Evolutionary conservation across 2,797 vertebrate genomes (phyloP), one percentile per base, ranked within the genome.

Genomic region (Columba guinea): DNA sequence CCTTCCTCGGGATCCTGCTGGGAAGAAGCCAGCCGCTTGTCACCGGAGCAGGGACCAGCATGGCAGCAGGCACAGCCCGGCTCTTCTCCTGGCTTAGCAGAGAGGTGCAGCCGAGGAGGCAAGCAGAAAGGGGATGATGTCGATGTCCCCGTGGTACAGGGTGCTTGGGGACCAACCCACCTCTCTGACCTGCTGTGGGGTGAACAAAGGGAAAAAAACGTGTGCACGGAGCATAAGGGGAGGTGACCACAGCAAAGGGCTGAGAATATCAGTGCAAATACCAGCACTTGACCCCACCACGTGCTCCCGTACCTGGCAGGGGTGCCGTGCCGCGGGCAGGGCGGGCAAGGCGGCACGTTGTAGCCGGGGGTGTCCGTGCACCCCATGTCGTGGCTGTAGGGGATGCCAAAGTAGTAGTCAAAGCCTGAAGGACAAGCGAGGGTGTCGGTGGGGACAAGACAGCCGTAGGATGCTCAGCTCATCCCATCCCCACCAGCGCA

Each of bases 331-430:
- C 10, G 83, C 0, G 98, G 97, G 96, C 99, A 99, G 7, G 98
- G 97, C 0, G 93, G 97, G 76, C 99, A 99, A 28, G 96, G 97
- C 0, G 99, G 99, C 46, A 98, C 68, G 96, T 99, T 96, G 80
- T 98, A 99, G 48, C 99, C 99, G 0, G 99, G 99, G 41, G 16
- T 92, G 62, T 99, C 99, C 0, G 99, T 99, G 87, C 99, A 99
- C 95, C 99, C 99, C 99, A 99, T 99, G 87, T 99, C 99, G 5
- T 99, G 99, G 96, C 99, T 99, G 94, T 99, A 99, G 11, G 99
- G 99, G 81, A 99, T 98, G 52, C 99, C 99, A 2, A 99, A 97
- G 97, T 98, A 99, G 96, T 98, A 99, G 85, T 99, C 98, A 1
- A 99, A 99, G 44, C 99, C 99, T 99, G 97, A 28, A 71, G 92